Conservation (phyloP, 1,140 invertebrate species). For the Bursaphelenchus mucronatus region DNA sequence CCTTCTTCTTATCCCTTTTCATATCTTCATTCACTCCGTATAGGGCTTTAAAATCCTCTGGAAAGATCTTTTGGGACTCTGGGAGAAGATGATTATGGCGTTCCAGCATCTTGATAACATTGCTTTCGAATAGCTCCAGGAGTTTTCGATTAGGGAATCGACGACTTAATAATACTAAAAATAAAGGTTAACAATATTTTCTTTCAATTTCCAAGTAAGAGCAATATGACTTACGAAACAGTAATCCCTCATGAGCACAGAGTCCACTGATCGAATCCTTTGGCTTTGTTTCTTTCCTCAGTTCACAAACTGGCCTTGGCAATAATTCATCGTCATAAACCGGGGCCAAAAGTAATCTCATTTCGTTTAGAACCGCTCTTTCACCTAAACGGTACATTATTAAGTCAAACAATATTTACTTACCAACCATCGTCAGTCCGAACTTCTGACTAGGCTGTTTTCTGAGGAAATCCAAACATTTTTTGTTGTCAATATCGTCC, state of each 20-base stretch:
- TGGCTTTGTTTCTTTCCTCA: conserved; percentile 1
- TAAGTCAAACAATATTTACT: neutral
- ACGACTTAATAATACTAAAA: conserved; percentile 2
- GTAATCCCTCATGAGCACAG: conserved; percentile 3
- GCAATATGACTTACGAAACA: conserved; percentile 8
- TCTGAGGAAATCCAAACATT: conserved; percentile 8
- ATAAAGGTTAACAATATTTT: too few species aligned
- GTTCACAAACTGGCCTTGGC: neutral
- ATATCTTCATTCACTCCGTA: conserved; percentile 10
- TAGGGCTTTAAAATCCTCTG: neutral
- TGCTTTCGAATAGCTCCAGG: conserved; percentile 5
- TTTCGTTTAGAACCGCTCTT: conserved; percentile 9
- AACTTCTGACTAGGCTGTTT: neutral
- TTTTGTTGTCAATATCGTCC: conserved; percentile 33
- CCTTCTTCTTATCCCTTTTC: neutral
- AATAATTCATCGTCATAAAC: conserved; percentile 13
- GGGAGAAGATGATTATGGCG: neutral
- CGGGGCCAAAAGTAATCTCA: neutral
- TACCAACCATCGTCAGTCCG: conserved; percentile 11
- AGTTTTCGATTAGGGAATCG: neutral
- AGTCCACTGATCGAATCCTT: conserved; percentile 7
- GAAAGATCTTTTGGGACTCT: neutral
- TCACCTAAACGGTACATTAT: conserved; percentile 1
- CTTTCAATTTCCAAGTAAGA: neutral
- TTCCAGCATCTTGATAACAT: conserved; percentile 9